Conservation (phyloP, 2,113 vertebrate species). For the Seriola quinqueradiata region DNA sequence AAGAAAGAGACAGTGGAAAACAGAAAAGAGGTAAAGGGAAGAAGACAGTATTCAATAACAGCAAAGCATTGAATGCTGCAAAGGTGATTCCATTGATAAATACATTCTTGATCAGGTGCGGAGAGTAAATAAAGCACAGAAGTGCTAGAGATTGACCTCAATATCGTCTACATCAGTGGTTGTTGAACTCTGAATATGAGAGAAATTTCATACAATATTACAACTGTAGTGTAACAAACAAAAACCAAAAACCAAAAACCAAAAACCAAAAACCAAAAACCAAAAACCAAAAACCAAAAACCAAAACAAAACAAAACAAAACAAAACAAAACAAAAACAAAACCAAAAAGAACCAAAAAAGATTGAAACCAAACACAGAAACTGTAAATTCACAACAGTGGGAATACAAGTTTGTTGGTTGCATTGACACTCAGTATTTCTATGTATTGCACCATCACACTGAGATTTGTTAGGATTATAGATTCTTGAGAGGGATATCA, state of each 20-base stretch:
- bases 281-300: background rate
- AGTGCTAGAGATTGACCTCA: background rate
- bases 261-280: background rate
- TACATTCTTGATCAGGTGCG: background rate
- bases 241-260: background rate
- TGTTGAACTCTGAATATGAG: background rate
- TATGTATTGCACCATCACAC: no score
- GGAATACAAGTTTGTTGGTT: no score
- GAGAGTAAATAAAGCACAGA: background rate
- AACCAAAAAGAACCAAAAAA: background rate
- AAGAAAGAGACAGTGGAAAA: conserved; percentile 54
- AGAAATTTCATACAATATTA: background rate
- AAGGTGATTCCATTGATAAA: conserved; percentile 2
- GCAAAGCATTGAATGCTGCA: conserved; percentile 25
- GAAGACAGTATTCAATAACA: conserved; percentile 62
- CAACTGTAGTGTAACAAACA: background rate
- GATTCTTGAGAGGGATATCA: no score
- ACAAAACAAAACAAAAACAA: background rate
- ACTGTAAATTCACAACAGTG: conserved; percentile 1
- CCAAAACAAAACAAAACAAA: background rate
- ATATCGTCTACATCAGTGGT: background rate
- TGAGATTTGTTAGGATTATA: no score
- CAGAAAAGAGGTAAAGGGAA: conserved; percentile 56
- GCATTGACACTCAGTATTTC: no score
- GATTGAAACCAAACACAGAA: background rate